These are phyloP conservation scores for Pipistrellus nathusii DNA, from an alignment of 2,797 vertebrate species.

Conservation along the genomic window DNA sequence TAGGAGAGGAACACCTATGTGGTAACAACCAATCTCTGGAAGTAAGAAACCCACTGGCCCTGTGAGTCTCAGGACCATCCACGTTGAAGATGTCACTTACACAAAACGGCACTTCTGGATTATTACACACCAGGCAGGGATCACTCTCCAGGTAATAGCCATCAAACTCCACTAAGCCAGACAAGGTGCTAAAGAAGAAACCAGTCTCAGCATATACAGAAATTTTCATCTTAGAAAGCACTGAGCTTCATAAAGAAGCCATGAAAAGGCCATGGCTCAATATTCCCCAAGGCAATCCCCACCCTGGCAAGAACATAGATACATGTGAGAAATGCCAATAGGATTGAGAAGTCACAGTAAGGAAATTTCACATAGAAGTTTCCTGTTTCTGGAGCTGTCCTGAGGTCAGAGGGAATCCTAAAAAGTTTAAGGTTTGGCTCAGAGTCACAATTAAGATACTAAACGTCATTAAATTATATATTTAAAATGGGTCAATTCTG, in stretches of 20 bases:
- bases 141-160: conserved; percentile 98
- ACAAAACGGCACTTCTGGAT: conserved; percentile 98
- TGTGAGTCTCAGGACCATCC: neutral
- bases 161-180: conserved; percentile 98
- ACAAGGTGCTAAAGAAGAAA: conserved; percentile 92
- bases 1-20: neutral
- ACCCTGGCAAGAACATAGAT: neutral
- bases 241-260: neutral
- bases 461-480: neutral
- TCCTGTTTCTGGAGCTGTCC: conserved; percentile 28
- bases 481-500: neutral
- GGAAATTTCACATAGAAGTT: neutral
- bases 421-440: conserved; percentile 38
- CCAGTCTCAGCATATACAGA: neutral
- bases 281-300: neutral
- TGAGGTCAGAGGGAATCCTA: neutral
- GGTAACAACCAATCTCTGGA: neutral
- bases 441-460: conserved; percentile 23
- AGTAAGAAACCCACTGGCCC: neutral
- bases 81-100: conserved; percentile 88
- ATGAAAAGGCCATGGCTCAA: neutral
- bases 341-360: neutral
- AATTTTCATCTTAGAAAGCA: conserved; percentile 10
- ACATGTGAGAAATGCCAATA: neutral
- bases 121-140: conserved; percentile 99